A percentile compares a stretch with the other conserved stretches of the same genome.
phyloP scores from a whole-genome alignment of 2,888 invertebrate genomes.

The Thymelicus lineola region DNA sequence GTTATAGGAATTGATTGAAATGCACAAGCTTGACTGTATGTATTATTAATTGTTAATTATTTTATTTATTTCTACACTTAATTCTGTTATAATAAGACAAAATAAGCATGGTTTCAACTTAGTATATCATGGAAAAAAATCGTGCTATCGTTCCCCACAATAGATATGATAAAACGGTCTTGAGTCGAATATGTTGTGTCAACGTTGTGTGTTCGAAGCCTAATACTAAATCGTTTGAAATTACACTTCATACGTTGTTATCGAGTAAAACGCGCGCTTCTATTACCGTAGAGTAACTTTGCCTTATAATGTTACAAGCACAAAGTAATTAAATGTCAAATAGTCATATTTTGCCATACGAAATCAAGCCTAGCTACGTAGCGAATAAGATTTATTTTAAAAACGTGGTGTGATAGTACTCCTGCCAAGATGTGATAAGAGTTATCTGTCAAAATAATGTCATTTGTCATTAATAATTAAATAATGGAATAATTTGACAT shows the following conservation, averaged over 20 bases:
- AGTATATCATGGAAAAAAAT: too few species aligned
- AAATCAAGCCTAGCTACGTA: slow-evolving; percentile 30
- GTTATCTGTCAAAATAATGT: slow-evolving; percentile 33
- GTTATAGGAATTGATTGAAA: too few species aligned
- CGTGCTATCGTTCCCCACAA: too few species aligned
- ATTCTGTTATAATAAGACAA: too few species aligned
- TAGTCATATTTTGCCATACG: slow-evolving; percentile 27
- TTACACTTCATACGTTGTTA: not conserved
- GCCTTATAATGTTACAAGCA: slow-evolving; percentile 25
- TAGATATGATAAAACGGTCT: not conserved
- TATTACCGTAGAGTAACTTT: not conserved
- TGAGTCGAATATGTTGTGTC: too few species aligned
- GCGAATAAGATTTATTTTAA: slow-evolving; percentile 42
- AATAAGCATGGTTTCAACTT: too few species aligned
- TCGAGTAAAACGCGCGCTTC: not conserved
- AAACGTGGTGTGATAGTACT: slow-evolving; percentile 50
- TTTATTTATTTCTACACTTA: too few species aligned
- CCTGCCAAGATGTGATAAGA: slow-evolving; percentile 44
- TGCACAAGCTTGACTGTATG: too few species aligned
- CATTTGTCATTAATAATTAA: not conserved
- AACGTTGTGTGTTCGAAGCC: not conserved
- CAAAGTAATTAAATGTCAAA: slow-evolving; percentile 10
- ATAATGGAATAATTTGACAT: not conserved
- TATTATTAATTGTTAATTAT: too few species aligned
- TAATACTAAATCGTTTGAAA: not conserved